These are phyloP conservation scores for Athetis lepigone DNA, from an alignment of 2,888 invertebrate species.

Conservation along the genomic window DNA sequence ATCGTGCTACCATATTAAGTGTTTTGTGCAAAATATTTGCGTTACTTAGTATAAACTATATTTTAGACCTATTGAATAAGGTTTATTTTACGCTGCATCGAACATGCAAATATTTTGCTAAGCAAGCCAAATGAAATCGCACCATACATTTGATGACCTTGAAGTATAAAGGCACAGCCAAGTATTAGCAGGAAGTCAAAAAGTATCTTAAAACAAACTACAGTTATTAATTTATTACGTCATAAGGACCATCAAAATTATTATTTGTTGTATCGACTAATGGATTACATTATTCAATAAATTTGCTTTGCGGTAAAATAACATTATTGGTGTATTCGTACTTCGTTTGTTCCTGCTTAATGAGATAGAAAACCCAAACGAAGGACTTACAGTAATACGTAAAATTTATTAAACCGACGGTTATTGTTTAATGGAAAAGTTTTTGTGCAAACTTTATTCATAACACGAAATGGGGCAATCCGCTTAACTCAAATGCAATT, in stretches of 20 bases:
- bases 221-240: neutral
- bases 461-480: conserved; percentile 13
- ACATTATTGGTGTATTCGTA: conserved; percentile 24
- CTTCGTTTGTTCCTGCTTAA: conserved; percentile 30
- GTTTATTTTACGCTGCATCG: too few species aligned
- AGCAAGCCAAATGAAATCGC: too few species aligned
- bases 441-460: conserved; percentile 12
- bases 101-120: too few species aligned
- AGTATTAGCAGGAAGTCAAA: too few species aligned
- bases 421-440: conserved; percentile 30
- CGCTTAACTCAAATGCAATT: neutral
- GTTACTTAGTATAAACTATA: too few species aligned
- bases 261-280: conserved; percentile 22
- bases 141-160: too few species aligned
- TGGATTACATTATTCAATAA: conserved; percentile 19
- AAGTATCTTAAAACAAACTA: neutral
- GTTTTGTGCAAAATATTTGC: too few species aligned
- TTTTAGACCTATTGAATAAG: too few species aligned
- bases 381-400: conserved; percentile 21
- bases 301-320: conserved; percentile 23
- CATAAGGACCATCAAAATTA: conserved; percentile 18
- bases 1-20: too few species aligned
- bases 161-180: too few species aligned
- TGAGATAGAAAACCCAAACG: conserved; percentile 18
- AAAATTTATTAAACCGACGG: conserved; percentile 21